These are phyloP conservation scores for Onychostoma macrolepis DNA, from an alignment of 2,113 vertebrate genomes.

Conservation along the genomic window DNA sequence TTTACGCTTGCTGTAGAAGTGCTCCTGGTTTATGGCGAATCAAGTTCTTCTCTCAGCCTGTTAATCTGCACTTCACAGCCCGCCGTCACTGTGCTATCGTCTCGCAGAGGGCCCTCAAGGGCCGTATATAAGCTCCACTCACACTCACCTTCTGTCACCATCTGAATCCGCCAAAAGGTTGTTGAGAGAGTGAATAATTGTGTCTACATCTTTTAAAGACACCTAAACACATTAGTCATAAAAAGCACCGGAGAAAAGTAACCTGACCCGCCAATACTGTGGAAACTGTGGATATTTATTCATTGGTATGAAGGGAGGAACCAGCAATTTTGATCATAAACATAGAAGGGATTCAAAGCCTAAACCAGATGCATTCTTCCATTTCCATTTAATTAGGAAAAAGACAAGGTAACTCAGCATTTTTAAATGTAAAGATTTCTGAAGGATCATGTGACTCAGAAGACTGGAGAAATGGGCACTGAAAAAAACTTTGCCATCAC, in stretches of 20 bases:
- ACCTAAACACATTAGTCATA: neutral
- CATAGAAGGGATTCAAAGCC: neutral
- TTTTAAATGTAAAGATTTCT: no score
- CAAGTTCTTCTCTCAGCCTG: constrained; percentile 23
- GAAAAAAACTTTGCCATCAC: no score
- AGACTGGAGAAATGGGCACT: no score
- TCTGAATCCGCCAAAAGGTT: neutral
- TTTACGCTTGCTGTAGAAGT: constrained; percentile 39
- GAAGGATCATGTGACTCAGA: no score
- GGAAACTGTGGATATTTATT: neutral
- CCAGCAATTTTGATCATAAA: neutral
- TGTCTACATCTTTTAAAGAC: constrained; percentile 2
- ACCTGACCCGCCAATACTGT: neutral
- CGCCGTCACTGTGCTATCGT: neutral
- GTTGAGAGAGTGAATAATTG: neutral
- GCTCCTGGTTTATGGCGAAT: constrained; percentile 44
- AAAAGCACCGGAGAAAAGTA: neutral
- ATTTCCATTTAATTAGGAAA: neutral
- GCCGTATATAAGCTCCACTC: constrained; percentile 31
- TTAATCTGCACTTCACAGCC: constrained; percentile 38
- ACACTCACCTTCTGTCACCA: neutral
- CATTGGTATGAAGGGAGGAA: neutral
- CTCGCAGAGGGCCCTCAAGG: constrained; percentile 22
- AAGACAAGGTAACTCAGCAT: neutral
- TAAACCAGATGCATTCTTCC: neutral